Percentiles rank a stretch among this genome's conserved stretches.
Evolutionary conservation across 2,113 vertebrate genomes (phyloP).

Genomic region (Hystrix cristata): DNA sequence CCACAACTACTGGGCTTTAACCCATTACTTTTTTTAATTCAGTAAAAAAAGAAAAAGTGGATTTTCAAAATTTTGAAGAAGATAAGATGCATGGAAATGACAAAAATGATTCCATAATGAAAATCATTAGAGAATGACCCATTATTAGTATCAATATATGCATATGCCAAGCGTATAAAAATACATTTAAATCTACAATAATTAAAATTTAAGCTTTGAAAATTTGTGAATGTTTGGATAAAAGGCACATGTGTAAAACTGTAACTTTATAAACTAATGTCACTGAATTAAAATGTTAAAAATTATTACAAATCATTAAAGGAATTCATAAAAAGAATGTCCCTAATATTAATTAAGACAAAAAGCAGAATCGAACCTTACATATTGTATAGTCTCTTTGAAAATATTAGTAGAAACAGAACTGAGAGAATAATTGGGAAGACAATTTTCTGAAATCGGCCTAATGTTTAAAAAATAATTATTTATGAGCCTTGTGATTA

Average conservation of each 20-base stretch:
- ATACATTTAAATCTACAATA: background rate
- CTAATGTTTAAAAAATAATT: slow-evolving; percentile 27
- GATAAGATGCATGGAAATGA: background rate
- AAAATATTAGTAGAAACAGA: slow-evolving; percentile 24
- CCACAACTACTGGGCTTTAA: background rate
- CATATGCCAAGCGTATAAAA: background rate
- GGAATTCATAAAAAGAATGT: background rate
- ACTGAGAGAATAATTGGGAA: background rate
- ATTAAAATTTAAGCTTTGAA: background rate
- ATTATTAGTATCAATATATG: background rate
- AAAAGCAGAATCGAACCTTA: slow-evolving; percentile 2
- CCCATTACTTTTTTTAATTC: background rate
- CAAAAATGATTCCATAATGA: background rate
- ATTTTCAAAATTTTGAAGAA: background rate
- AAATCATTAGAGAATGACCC: background rate
- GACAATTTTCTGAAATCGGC: slow-evolving; percentile 16
- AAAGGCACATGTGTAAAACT: background rate
- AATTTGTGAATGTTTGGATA: background rate
- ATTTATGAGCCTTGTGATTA: background rate
- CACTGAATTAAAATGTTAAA: slow-evolving; percentile 11
- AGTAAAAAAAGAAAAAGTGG: background rate
- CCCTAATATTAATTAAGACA: background rate
- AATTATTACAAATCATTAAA: background rate
- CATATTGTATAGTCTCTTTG: background rate
- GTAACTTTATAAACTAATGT: background rate